These are phyloP conservation scores for Ceratina calcarata DNA, from an alignment of 1,140 invertebrate genomes.

Conservation along the genomic window DNA sequence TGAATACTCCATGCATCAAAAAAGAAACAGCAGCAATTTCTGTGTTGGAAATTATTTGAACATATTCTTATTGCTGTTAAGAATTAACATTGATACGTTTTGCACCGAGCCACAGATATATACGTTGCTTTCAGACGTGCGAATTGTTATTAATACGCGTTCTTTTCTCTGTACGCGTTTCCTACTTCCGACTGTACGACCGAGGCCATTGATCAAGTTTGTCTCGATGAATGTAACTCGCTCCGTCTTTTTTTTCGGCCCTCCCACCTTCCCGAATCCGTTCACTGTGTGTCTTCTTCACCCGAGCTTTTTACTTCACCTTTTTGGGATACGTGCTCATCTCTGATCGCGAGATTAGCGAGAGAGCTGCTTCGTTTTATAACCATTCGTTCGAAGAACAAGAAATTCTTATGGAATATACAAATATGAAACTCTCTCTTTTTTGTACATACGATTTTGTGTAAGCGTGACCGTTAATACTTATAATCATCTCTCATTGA, in stretches of 20 bases:
- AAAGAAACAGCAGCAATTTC: no score
- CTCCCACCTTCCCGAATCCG: not conserved
- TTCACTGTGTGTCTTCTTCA: no score
- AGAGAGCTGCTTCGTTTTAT: conserved; percentile 19
- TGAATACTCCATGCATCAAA: no score
- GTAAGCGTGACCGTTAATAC: no score
- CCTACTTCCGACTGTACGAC: not conserved
- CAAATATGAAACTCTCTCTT: not conserved
- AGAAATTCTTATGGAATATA: not conserved
- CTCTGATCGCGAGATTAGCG: conserved; percentile 44
- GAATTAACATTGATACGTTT: no score
- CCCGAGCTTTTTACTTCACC: not conserved
- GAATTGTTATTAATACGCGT: conserved; percentile 45
- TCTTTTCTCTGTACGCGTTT: not conserved
- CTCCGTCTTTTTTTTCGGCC: not conserved
- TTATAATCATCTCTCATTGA: no score
- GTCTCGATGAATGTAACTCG: conserved; percentile 39
- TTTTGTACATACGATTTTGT: no score
- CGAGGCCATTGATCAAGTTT: conserved; percentile 48
- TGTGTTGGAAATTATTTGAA: no score
- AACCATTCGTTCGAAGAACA: not conserved
- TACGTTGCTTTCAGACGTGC: conserved; percentile 18
- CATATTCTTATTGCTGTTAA: no score
- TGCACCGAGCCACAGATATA: no score
- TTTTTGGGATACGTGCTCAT: conserved; percentile 24